Base-by-base conservation (phyloP, 2,797 vertebrate genomes). In the Alcedo atthis region DNA sequence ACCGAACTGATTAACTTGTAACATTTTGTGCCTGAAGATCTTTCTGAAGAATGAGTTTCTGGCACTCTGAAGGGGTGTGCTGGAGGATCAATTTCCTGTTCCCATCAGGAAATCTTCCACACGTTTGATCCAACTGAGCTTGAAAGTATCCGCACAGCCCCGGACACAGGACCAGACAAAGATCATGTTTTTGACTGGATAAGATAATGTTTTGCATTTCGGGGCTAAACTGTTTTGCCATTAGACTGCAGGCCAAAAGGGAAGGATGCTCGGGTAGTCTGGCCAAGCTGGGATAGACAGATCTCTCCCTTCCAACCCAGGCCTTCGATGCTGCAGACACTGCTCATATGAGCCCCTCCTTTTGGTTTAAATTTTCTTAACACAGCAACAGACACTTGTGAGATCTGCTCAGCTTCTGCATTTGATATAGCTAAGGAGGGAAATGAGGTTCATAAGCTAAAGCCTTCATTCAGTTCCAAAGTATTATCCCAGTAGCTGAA, bases 41-140 rank as follows among this genome's bases (percentile, higher is more conserved):
- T 63, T 16, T 5, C 73, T 33, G 90, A 51, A 40, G 87, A 88
- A 90, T 12, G 70, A 94, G 90, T 85, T 82, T 75, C 76, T 91
- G 93, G 94, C 95, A 32, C 76, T 68, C 35, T 0, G 45, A 86
- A 81, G 28, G 4, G 49, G 66, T 40, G 54, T 0, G 43, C 88
- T 82, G 94, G 45, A 93, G 87, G 79, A 89, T 89, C 93, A 89
- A 94, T 96, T 96, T 95, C 94, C 95, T 95, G 87, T 85, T 94
- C 85, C 2, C 90, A 90, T 93, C 94, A 49, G 86, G 55, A 95
- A 96, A 93, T 21, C 80, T 81, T 90, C 69, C 54, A 70, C 74
- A 54, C 77, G 37, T 90, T 87, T n/a, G 78, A 93, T 83, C 63
- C 22, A 26, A 62, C 87, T 95, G 37, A 16, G 3, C 21, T 33